Conservation (phyloP, 2,113 vertebrate genomes). For the Chaetops frenatus region DNA sequence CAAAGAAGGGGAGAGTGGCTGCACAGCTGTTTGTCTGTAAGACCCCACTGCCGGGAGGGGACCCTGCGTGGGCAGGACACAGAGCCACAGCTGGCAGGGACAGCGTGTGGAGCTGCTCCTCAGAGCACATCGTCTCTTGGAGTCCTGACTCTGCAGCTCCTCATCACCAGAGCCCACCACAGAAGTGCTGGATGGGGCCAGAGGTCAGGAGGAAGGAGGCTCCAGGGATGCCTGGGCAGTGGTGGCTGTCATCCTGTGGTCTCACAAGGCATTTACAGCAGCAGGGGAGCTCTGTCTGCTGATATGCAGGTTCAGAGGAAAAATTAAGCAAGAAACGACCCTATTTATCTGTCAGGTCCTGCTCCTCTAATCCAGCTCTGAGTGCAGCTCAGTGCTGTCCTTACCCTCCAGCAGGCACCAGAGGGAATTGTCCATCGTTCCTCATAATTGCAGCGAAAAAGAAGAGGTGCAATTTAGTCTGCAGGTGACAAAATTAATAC, state of each 20-base stretch:
- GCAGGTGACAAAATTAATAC: constrained; percentile 58
- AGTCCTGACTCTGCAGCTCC: neutral
- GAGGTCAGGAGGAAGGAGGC: neutral
- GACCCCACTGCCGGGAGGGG: neutral
- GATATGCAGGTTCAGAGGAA: neutral
- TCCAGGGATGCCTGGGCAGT: neutral
- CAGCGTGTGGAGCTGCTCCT: neutral
- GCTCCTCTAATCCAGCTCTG: neutral
- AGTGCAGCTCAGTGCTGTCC: neutral
- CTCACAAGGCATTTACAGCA: neutral
- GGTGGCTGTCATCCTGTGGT: fast-evolving
- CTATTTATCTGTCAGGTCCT: neutral
- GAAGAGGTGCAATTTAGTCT: constrained; percentile 24
- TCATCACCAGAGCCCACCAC: fast-evolving
- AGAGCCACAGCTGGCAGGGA: fast-evolving
- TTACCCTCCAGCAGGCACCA: neutral
- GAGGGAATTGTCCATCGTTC: neutral
- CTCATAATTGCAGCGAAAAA: neutral
- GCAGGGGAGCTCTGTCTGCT: neutral
- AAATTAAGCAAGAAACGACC: neutral
- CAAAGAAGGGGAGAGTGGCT: neutral
- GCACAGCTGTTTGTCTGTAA: neutral
- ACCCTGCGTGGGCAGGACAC: fast-evolving
- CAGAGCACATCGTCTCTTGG: fast-evolving
- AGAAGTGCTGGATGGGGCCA: neutral